phyloP scores from a whole-genome alignment of 2,113 vertebrate genomes.

The Vidua chalybeata region DNA sequence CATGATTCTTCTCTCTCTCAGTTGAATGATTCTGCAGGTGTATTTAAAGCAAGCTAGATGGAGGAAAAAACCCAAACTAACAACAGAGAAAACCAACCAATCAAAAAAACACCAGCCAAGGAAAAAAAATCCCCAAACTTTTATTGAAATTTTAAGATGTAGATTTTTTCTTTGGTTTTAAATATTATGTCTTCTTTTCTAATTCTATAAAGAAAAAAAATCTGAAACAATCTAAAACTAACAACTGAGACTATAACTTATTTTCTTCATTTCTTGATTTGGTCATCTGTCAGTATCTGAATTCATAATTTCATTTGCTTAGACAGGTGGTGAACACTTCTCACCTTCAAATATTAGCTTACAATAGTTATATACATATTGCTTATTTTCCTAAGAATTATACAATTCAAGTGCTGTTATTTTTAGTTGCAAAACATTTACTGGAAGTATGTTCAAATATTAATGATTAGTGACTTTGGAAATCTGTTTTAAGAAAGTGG shows the following conservation, averaged over 20 bases:
- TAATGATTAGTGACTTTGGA: neutral
- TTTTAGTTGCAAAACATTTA: neutral
- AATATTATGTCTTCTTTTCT: neutral
- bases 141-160: neutral
- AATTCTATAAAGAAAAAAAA: neutral
- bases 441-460: neutral
- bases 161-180: neutral
- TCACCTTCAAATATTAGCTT: neutral
- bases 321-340: rapidly evolving
- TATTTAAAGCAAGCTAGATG: neutral
- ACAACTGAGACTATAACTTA: neutral
- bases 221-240: neutral
- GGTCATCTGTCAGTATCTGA: neutral
- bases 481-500: neutral
- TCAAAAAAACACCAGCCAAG: neutral
- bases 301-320: neutral
- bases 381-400: neutral
- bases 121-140: rapidly evolving
- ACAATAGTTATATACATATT: neutral
- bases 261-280: neutral
- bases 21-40: neutral
- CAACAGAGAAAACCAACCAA: neutral
- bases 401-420: rapidly evolving
- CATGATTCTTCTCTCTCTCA: neutral
- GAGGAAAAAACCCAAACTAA: neutral